Evolutionary conservation across 1,140 invertebrate species (phyloP).

Genomic region (Apocrypta bakeri): DNA sequence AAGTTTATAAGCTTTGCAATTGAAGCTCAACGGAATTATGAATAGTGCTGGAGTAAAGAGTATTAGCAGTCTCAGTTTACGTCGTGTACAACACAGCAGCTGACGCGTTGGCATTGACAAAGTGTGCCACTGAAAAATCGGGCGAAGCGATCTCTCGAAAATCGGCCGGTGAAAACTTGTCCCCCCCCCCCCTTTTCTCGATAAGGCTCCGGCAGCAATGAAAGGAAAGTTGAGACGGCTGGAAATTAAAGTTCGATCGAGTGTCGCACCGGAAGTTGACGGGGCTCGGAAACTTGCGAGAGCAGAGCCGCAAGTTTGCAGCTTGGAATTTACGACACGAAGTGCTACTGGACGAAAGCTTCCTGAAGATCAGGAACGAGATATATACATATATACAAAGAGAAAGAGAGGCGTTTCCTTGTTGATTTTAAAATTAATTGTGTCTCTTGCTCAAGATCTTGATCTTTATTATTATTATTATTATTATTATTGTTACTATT

Average conservation of each 20-base stretch:
- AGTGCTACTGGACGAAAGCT: background rate
- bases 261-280: conserved; percentile 15
- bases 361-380: background rate
- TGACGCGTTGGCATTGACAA: background rate
- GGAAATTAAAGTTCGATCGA: conserved; percentile 48
- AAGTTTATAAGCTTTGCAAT: no score
- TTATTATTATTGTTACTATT: no score
- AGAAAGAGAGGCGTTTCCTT: background rate
- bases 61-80: no score
- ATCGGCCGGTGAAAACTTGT: background rate
- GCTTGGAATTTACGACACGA: conserved; percentile 5
- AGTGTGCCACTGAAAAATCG: background rate
- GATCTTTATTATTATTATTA: no score
- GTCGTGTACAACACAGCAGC: background rate
- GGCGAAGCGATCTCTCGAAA: conserved; percentile 6
- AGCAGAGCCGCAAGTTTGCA: conserved; percentile 12
- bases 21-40: no score
- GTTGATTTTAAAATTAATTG: conserved; percentile 22
- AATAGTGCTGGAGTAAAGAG: no score
- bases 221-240: conserved; percentile 33
- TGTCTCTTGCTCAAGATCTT: no score
- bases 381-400: background rate
- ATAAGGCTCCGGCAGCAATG: conserved; percentile 7
- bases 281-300: conserved; percentile 26
- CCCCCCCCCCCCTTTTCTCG: background rate